Evolutionary conservation across 2,113 vertebrate genomes (phyloP), one percentile per base, ranked within the genome.

Genomic region (Silurus asotus): DNA sequence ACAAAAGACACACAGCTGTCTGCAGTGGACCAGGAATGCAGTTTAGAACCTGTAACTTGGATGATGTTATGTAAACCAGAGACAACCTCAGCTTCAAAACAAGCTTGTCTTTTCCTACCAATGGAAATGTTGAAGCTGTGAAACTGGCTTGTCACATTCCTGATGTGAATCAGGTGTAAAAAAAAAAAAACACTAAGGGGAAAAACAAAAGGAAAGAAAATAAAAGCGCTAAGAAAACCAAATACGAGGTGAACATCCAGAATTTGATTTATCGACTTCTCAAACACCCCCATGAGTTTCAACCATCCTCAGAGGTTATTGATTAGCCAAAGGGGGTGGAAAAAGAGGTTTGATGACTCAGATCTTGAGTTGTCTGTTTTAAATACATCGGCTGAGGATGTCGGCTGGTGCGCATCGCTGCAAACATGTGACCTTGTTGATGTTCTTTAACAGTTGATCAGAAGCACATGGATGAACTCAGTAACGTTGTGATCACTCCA

Each of bases 111-210:
- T 58, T 51, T 25, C 78, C 49, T 7, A 58, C 74, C 28, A 56
- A 45, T 81, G 70, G 84, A 84, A 81, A 28, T 82, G 72, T 81
- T 25, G 75, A 76, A 8, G 25, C 64, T 82, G 56, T 11, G 53
- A 87, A 82, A 84, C 20, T 17, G 51, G 28, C 37, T 25, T 48
- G 8, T 65, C 19, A 76, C 83, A 89, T 90, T 90, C 83, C 83
- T 87, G 4, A 2, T 49, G 55, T 88, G 62, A 80, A 77, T 61
- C 11, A 87, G 58, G 61, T 85, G 69, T 84, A 72, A 87, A 85
- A 69, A 78, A 72, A 87, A 85, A 69, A 78, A 17, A 82, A 81
- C 53, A 28, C 56, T 62, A 17, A 17, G 11, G 7, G 19, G 49
- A 61, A 45, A 80, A 11, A 81, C 11, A 53, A 70, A 17, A 72